Base-by-base conservation (phyloP, 2,888 invertebrate species). In the Tipula unca region DNA sequence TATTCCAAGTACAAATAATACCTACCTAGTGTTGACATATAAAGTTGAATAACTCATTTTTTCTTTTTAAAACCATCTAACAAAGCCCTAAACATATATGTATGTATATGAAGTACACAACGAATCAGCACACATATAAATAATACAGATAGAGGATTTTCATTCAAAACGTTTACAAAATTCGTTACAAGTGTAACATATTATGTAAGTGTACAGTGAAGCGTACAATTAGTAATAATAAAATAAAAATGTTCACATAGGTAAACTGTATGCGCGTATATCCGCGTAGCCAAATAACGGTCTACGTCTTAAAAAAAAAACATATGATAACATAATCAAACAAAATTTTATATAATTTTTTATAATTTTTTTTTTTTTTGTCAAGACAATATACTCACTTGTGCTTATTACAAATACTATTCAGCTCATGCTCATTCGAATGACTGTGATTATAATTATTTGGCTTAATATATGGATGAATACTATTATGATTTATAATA, bases 381-480 rank as follows among this genome's bases (percentile, higher is more conserved):
- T 14, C 3, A 83, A 84, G 17, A 84, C 82, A 82, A 14, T 36
- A 84, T 39, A 39, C 35, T 36, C 84, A 39, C 84, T 85, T 85
- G 84, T 39, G 84, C 84, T 36, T 36, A 20, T 39, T 36, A 85
- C 39, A 85, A 85, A 85, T 85, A 85, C 17, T 85, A 88, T 88
- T 89, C 88, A 88, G 89, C 87, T 90, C 90, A 87, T 88, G 89
- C 85, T 85, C 85, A 84, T 88, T 88, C 29, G 88, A 86, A 85
- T 86, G 86, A 39, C 87, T 32, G 3, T 32, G 86, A 87, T 89
- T 87, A 35, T 83, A 32, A 83, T 3, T 17, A 83, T 83, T 83
- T 86, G 89, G 88, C 86, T 89, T 89, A 87, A 89, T 89, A 88
- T 89, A 89, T 69, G 89, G 89, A 88, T 88, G 89, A 87, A 88